These are phyloP conservation scores for Oreortyx pictus DNA, from an alignment of 2,797 vertebrate species.

Conservation along the genomic window DNA sequence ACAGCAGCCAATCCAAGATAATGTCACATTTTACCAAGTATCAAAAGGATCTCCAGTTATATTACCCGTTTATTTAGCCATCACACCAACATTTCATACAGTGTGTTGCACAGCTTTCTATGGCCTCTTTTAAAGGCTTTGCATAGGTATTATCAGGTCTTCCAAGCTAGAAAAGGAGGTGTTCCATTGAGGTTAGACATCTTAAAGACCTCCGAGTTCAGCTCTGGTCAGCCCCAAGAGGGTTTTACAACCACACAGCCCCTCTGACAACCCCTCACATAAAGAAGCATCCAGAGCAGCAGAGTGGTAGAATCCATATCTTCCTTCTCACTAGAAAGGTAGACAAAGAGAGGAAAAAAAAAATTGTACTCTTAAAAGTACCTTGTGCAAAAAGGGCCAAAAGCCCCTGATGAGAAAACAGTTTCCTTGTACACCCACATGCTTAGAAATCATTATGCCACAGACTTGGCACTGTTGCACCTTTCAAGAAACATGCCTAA, in stretches of 20 bases:
- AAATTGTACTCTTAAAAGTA: not conserved
- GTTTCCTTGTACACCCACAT: not conserved
- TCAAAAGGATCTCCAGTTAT: not conserved
- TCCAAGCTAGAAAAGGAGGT: not conserved
- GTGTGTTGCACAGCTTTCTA: not conserved
- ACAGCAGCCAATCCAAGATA: not conserved
- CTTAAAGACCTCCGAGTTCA: not conserved
- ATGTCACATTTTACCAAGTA: not conserved
- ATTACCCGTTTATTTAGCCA: not conserved
- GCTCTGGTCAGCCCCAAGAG: not conserved
- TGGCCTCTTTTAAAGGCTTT: not conserved
- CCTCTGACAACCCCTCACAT: not conserved
- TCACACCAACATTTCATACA: not conserved
- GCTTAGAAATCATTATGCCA: not conserved
- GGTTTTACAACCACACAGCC: not conserved
- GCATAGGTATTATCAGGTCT: not conserved
- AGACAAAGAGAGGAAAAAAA: not conserved
- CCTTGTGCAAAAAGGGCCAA: not conserved
- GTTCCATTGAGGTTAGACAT: not conserved
- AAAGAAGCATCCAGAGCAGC: not conserved
- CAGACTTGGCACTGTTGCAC: fast-evolving
- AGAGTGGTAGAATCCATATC: not conserved
- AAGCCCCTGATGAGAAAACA: not conserved
- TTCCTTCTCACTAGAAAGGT: not conserved
- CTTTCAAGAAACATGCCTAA: not conserved